phyloP scores from a whole-genome alignment of 2,113 vertebrate genomes.

The Cnemophilus loriae region DNA sequence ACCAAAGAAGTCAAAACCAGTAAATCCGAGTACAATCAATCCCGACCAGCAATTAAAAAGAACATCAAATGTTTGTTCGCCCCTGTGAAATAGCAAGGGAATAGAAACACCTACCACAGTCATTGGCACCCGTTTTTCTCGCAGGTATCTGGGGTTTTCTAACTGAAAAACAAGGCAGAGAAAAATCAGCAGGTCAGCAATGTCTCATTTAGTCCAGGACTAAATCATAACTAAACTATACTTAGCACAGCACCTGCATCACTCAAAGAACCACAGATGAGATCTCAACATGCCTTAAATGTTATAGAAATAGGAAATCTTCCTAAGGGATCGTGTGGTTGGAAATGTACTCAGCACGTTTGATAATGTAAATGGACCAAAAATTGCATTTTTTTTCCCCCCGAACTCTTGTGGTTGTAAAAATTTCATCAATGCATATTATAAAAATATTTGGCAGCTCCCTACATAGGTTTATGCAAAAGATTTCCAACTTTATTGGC shows the following conservation, averaged over 20 bases:
- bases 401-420: neutral
- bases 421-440: neutral
- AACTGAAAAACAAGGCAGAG: conserved; percentile 76
- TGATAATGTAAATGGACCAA: neutral
- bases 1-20: neutral
- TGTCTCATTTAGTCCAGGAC: neutral
- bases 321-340: neutral
- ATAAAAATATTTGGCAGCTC: neutral
- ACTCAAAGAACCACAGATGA: neutral
- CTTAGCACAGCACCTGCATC: neutral
- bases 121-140: conserved; percentile 79
- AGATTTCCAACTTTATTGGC: neutral
- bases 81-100: neutral
- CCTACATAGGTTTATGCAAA: neutral
- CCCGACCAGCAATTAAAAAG: neutral
- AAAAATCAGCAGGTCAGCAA: neutral
- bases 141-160: conserved; percentile 90
- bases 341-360: neutral
- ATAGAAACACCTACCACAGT: conserved; percentile 80
- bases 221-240: neutral
- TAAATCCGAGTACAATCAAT: neutral
- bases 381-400: neutral
- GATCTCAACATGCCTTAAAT: neutral
- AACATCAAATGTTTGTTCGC: neutral
- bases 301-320: neutral